These are phyloP conservation scores for Protosalanx chinensis DNA, from an alignment of 2,797 vertebrate species.

Conservation along the genomic window DNA sequence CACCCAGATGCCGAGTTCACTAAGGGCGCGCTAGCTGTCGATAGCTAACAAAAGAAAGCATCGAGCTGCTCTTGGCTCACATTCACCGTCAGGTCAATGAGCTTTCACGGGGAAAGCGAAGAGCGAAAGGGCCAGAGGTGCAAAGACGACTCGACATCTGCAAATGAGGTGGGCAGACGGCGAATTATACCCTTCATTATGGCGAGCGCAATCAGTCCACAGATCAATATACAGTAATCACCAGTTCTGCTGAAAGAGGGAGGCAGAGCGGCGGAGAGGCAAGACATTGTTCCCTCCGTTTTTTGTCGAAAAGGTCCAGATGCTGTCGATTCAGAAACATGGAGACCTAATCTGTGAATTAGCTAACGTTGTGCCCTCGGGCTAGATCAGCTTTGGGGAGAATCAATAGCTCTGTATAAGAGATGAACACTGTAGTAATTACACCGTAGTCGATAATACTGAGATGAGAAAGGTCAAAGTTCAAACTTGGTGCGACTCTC, in stretches of 20 bases:
- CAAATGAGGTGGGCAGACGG: conserved; percentile 33
- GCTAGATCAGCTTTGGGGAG: neutral
- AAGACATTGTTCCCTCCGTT: conserved; percentile 30
- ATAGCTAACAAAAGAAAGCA: conserved; percentile 19
- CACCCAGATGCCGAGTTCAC: conserved; percentile 4
- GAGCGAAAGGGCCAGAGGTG: conserved; percentile 27
- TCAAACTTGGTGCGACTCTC: neutral
- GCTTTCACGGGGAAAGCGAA: conserved; percentile 31
- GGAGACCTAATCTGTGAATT: conserved; percentile 27
- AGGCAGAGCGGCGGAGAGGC: conserved; percentile 10
- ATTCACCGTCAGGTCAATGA: conserved; percentile 30
- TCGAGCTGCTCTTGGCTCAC: neutral
- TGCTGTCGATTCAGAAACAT: conserved; percentile 18
- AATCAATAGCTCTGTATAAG: conserved; percentile 7
- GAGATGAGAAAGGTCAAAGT: neutral
- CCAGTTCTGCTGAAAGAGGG: conserved; percentile 25
- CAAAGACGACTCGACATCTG: conserved; percentile 18
- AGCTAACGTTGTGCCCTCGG: conserved; percentile 1
- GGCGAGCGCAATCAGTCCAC: conserved; percentile 38
- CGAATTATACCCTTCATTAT: conserved; percentile 54
- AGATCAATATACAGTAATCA: conserved; percentile 62
- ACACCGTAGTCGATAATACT: neutral
- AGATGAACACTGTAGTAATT: neutral
- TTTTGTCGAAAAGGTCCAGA: conserved; percentile 14
- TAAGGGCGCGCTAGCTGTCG: conserved; percentile 9